Evolutionary conservation across 2,797 vertebrate genomes (phyloP), one percentile per base, ranked within the genome.

Genomic region (Karalla daura): DNA sequence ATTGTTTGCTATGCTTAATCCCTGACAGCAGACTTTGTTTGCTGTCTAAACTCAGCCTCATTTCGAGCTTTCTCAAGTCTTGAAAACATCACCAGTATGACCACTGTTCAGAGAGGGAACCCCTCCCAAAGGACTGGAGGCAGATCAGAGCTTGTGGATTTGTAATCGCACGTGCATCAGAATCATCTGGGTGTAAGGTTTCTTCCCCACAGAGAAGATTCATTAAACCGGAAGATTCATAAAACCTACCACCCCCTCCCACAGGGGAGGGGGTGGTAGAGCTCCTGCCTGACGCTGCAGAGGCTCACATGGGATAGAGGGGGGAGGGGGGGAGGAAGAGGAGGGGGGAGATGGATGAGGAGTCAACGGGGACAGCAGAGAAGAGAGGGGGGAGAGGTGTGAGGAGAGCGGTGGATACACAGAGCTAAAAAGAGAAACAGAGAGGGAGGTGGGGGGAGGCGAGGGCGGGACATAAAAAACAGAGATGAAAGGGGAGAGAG

Each of bases 261-360:
- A n/a, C n/a, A n/a, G 24, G 21, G 8, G 13, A 47, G 7, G 11
- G 13, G 41, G 51, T 1, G 8, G 41, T 50, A 51, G 66, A 69
- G 60, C 39, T 2, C 24, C 54, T 14, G 50, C 18, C 43, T 63
- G 73, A 74, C 32, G 40, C 71, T 51, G 55, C 63, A 74, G 69
- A 78, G 51, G 18, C 40, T 50, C 24, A 43, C 28, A 27, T 36
- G 35, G 25, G 46, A 63, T 25, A 15, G 12, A 2, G 28, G 18
- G 13, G 14, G 12, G 15, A 11, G 12, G 15, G 23, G 47, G 3
- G 27, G 32, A 28, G 32, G n/a, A 27, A n/a, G n/a, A n/a, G n/a
- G 53, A 36, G 14, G 32, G 63, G 28, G 6, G 46, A 72, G 54
- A 69, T 10, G 37, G 51, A 66, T 13, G 68, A 74, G 14, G 50